These are phyloP conservation scores for Bombycilla garrulus DNA, from an alignment of 2,113 vertebrate species.

Conservation along the genomic window DNA sequence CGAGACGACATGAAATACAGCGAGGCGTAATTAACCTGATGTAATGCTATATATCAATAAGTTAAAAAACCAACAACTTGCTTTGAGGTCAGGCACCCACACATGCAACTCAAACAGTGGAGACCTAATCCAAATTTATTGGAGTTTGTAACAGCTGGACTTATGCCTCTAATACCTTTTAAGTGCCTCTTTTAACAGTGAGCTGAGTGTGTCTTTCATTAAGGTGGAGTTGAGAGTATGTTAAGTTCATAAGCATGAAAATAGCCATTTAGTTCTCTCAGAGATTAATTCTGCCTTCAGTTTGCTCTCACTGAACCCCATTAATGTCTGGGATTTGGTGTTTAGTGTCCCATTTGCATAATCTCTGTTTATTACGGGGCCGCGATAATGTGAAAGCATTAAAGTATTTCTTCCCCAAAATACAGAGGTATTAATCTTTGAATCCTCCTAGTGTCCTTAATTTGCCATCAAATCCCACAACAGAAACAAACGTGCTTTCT, in stretches of 20 bases:
- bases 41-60: constrained; percentile 72
- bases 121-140: constrained; percentile 74
- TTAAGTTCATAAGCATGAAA: constrained; percentile 68
- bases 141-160: constrained; percentile 70
- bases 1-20: constrained; percentile 60
- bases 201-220: constrained; percentile 63
- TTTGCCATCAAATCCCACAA: constrained; percentile 58
- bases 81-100: constrained; percentile 70
- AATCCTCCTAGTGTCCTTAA: constrained; percentile 48
- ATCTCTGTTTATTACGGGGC: constrained; percentile 43
- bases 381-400: constrained; percentile 12
- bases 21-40: constrained; percentile 51
- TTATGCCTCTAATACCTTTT: constrained; percentile 70
- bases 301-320: constrained; percentile 18
- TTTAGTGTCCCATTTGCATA: constrained; percentile 56
- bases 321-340: constrained; percentile 40
- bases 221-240: constrained; percentile 54
- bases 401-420: constrained; percentile 57
- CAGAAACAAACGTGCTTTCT: constrained; percentile 47
- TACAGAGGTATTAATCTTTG: constrained; percentile 29
- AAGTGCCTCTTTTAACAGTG: constrained; percentile 70
- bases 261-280: constrained; percentile 59
- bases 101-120: constrained; percentile 65
- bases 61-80: constrained; percentile 58
- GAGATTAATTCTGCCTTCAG: constrained; percentile 58